Percentiles rank a stretch among this genome's conserved stretches.
Conservation (phyloP, 2,797 vertebrate genomes). For the Tarsius wallacei region DNA sequence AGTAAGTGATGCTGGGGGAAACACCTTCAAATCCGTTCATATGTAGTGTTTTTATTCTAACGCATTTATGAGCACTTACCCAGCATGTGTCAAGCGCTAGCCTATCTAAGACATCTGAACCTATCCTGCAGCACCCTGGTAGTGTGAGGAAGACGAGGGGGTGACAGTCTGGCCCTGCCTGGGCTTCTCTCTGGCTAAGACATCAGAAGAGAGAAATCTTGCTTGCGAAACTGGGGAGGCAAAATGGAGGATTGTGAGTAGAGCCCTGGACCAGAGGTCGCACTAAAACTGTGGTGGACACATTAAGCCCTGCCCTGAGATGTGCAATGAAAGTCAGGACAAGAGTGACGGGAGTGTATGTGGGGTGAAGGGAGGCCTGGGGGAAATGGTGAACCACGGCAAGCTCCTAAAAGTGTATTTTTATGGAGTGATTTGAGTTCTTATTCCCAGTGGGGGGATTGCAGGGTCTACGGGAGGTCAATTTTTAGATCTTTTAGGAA, state of each 20-base stretch:
- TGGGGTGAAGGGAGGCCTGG: neutral
- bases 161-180: neutral
- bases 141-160: neutral
- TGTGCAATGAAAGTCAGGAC: neutral
- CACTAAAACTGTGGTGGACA: neutral
- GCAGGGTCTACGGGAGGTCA: no score
- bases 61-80: constrained; percentile 35
- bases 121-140: neutral
- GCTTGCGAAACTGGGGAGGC: neutral
- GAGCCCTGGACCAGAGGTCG: neutral
- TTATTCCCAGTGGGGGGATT: no score
- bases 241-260: neutral
- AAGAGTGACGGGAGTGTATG: fast-evolving
- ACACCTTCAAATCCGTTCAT: neutral
- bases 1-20: neutral
- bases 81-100: neutral
- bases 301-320: neutral
- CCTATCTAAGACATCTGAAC: neutral
- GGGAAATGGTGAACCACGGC: neutral
- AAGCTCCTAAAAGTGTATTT: neutral
- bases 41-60: constrained; percentile 1
- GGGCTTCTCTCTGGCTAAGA: neutral
- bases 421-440: no score
- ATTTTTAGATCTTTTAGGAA: no score
- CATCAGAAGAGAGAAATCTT: neutral